Conservation (phyloP, 2,113 vertebrate species). For the Eclectus roratus region DNA sequence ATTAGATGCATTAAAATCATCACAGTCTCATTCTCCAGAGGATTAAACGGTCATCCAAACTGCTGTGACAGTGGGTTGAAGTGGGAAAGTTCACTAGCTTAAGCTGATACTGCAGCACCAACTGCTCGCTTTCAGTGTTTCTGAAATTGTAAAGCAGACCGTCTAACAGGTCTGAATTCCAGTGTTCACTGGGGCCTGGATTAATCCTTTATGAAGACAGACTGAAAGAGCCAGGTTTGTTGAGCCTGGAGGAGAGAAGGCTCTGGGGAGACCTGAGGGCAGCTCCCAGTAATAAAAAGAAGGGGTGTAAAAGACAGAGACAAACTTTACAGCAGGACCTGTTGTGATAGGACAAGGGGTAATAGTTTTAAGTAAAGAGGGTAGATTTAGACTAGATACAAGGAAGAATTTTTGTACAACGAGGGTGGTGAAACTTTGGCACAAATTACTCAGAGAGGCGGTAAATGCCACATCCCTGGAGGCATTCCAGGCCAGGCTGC, state of each 20-base stretch:
- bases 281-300: not conserved
- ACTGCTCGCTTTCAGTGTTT: not conserved
- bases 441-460: too few species aligned
- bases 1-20: not conserved
- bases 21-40: not conserved
- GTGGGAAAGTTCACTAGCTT: not conserved
- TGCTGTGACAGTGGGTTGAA: not conserved
- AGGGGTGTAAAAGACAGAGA: not conserved
- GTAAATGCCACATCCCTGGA: not conserved
- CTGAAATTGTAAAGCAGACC: not conserved
- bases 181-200: not conserved
- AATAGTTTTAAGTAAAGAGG: not conserved
- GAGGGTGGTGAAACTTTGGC: not conserved
- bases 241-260: not conserved
- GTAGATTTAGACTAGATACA: not conserved
- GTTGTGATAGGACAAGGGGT: rapidly evolving
- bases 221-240: not conserved
- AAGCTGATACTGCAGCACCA: not conserved
- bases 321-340: not conserved
- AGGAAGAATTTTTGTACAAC: not conserved
- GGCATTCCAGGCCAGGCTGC: not conserved
- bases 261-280: not conserved
- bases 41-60: not conserved
- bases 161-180: rapidly evolving
- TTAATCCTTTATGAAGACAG: not conserved